Percentiles rank a stretch among this genome's conserved stretches.
Conservation (phyloP, 2,888 invertebrate genomes). For the Microplitis manilae region DNA sequence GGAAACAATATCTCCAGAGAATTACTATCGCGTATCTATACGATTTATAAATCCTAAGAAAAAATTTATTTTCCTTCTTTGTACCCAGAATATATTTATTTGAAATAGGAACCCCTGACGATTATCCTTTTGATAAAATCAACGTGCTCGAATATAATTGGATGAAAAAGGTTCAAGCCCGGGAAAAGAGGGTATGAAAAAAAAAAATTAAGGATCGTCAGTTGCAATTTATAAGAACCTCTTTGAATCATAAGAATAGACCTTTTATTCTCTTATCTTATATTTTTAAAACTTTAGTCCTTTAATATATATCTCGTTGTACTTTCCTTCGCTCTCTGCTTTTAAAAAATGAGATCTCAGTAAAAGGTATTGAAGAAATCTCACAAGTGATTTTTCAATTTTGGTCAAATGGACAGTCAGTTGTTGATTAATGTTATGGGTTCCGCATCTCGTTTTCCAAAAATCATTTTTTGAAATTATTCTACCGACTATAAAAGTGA, state of each 20-base stretch:
- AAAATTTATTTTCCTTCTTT: not conserved
- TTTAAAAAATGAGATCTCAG: not conserved
- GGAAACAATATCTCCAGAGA: not conserved
- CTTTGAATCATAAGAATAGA: not conserved
- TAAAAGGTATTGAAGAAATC: constrained; percentile 20
- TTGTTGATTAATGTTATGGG: not conserved
- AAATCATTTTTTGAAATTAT: not conserved
- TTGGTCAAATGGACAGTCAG: constrained; percentile 1
- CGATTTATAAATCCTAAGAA: not conserved
- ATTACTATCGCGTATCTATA: not conserved
- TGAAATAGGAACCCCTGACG: not conserved
- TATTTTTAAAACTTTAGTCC: constrained; percentile 7
- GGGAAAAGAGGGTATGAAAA: not conserved
- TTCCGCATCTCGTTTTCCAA: not conserved
- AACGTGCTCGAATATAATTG: not conserved
- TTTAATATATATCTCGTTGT: not conserved
- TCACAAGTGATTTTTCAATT: not conserved
- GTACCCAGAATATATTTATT: not conserved
- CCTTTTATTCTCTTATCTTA: not conserved
- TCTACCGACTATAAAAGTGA: not conserved
- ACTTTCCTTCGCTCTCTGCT: not conserved
- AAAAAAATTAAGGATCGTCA: constrained; percentile 8
- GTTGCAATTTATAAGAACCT: constrained; percentile 1
- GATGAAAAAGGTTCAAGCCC: not conserved
- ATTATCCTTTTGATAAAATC: constrained; percentile 7